Base-by-base conservation (phyloP, 2,888 invertebrate species). In the Volucella bombylans region DNA sequence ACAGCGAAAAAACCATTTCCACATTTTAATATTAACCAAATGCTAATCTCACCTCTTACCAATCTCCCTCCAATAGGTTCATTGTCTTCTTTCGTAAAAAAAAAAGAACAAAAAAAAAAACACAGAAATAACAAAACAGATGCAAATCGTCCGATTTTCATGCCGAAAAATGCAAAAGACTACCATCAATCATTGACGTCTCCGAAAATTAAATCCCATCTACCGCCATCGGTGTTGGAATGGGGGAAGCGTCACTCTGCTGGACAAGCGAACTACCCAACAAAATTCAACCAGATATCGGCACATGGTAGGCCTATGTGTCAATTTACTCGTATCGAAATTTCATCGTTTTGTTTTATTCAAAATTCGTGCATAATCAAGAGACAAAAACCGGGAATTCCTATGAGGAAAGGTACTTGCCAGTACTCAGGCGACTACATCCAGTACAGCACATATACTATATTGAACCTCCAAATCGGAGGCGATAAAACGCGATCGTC, bases 51-150 rank as follows among this genome's bases (percentile, higher is more conserved):
- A 15, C 8, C 54, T 82, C 69, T 73, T 82, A 69, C 64, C 50
- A 74, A 79, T 52, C 31, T 41, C 39, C 23, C 10, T 12, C 47
- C 41, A 12, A 57, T 47, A 69, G 59, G 83, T 83, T 83, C 78
- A 83, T 79, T 59, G 83, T 39, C 83, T 83, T 79, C 79, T 79
- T 76, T 83, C 83, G 74, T 79, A 83, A 79, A 72, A 31, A n/a
- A 47, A n/a, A 8, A n/a, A 31, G 47, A 43, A 6, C 2, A 65
- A 3, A 52, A 52, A 67, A 55, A 8, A 9, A 12, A 67, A 23
- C 12, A 31, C 31, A 23, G 18, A 23, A 23, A 23, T 23, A 23
- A 23, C 18, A 1, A 45, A 45, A 12, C 41, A 64, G 71, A 83
- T 82, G 61, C 68, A 82, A 82, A 79, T 79, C 57, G 67, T 12